A percentile compares a stretch with the other conserved stretches of the same genome.
phyloP scores from a whole-genome alignment of 2,113 vertebrate genomes.

The Pterocles orientalis region DNA sequence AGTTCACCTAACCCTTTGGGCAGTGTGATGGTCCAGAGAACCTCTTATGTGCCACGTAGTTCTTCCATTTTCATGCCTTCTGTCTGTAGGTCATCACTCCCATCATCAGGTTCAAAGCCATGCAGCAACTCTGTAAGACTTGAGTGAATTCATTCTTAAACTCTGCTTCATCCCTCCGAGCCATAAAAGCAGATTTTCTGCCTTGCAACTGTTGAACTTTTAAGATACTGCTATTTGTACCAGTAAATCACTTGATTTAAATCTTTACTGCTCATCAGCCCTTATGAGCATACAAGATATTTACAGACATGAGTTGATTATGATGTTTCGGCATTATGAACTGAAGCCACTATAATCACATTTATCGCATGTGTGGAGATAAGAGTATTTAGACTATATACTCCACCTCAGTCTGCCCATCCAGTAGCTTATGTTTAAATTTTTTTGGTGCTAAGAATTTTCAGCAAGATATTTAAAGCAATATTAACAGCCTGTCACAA shows the following conservation, averaged over 20 bases:
- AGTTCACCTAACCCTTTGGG: background rate
- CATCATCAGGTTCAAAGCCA: background rate
- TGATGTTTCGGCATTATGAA: background rate
- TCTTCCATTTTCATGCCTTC: background rate
- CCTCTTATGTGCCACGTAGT: background rate
- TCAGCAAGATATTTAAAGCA: background rate
- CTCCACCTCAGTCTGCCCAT: background rate
- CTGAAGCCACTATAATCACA: background rate
- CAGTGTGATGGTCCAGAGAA: background rate
- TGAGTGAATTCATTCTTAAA: background rate
- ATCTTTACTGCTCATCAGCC: background rate
- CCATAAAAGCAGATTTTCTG: background rate
- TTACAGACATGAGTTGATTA: background rate
- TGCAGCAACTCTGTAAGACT: background rate
- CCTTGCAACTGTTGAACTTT: background rate
- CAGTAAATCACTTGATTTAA: slow-evolving; percentile 1
- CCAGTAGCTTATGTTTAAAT: background rate
- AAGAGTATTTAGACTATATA: background rate
- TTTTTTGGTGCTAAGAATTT: background rate
- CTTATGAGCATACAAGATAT: background rate
- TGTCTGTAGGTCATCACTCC: background rate
- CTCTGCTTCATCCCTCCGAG: background rate
- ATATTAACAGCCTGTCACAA: background rate
- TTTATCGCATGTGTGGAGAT: background rate
- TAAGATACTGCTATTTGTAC: background rate